Base-by-base conservation (phyloP, 2,888 invertebrate species). In the Digitonthophagus gazella region DNA sequence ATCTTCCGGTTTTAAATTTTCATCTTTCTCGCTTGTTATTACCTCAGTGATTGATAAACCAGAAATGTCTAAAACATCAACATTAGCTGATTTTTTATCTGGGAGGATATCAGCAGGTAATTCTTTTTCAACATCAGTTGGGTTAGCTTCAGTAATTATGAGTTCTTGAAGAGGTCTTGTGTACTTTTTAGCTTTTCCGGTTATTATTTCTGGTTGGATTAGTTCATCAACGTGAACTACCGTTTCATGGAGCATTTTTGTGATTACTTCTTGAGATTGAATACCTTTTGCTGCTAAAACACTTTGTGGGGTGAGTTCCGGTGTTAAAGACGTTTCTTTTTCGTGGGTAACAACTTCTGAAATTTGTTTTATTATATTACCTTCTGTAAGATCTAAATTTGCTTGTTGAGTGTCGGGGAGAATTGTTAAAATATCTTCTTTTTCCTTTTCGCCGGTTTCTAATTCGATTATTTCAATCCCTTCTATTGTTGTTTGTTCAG, bases 11-110 rank as follows among this genome's bases (percentile, higher is more conserved):
- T 78, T 80, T 22, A 87, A 80, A 70, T 77, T 83, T 80, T 82
- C 80, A 84, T 88, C 88, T 78, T 80, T 85, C 64, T 87, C 82
- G 70, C 82, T 81, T 2, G 85, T 78, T 63, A 87, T 74, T 2
- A 87, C 77, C 83, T 90, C 88, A 6, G 86, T 89, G 15, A 91
- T 81, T 73, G 86, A 86, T 68, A 92, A 71, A 74, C 88, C 82
- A 83, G 89, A 86, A 77, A 81, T 87, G 81, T 85, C 87, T 78
- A 82, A 84, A 80, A 86, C 86, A 67, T 82, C 85, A 54, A 86
- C 77, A 67, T 84, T 80, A 2, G 86, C 85, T 20, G 88, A 88
- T 73, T 83, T 84, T 71, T 85, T 87, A 58, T 86, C 77, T 2
- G 86, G 83, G 78, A 89, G 84, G 71, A 84, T 84, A 75, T 89